Evolutionary conservation across 2,888 invertebrate species (phyloP).

Genomic region (Philaethria dido): DNA sequence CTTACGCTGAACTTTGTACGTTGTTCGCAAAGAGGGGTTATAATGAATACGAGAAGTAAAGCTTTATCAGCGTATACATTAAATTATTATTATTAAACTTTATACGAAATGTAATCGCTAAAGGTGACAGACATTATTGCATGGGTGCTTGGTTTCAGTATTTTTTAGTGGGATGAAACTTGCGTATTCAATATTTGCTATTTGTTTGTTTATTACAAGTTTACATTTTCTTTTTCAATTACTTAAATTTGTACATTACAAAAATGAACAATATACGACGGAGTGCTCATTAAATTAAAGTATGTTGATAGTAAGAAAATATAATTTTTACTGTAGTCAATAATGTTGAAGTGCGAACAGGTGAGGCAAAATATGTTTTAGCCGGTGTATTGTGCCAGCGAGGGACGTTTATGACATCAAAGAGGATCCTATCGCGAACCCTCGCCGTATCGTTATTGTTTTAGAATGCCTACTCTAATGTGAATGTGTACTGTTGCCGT

Average conservation of each 20-base stretch:
- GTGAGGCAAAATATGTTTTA: conserved; percentile 43
- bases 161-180: not conserved
- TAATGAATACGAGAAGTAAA: conserved; percentile 31
- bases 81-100: conserved; percentile 33
- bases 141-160: conserved; percentile 20
- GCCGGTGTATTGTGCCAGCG: conserved; percentile 51
- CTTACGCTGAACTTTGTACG: conserved; percentile 37
- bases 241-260: not conserved
- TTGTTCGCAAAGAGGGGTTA: conserved; percentile 32
- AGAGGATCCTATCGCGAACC: conserved; percentile 63
- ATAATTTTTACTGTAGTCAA: conserved; percentile 41
- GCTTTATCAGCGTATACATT: conserved; percentile 36
- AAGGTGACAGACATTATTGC: conserved; percentile 19
- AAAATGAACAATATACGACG: not conserved
- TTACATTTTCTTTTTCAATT: not conserved
- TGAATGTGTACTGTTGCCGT: conserved; percentile 60
- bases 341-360: conserved; percentile 41
- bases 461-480: conserved; percentile 51
- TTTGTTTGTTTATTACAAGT: too few relatives aligned
- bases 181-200: not conserved
- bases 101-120: conserved; percentile 33
- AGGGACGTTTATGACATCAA: conserved; percentile 60
- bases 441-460: conserved; percentile 59
- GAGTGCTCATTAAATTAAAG: conserved; percentile 27
- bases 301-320: conserved; percentile 12